These are phyloP conservation scores for Homalodisca vitripennis DNA, from an alignment of 1,140 invertebrate species.

Conservation along the genomic window DNA sequence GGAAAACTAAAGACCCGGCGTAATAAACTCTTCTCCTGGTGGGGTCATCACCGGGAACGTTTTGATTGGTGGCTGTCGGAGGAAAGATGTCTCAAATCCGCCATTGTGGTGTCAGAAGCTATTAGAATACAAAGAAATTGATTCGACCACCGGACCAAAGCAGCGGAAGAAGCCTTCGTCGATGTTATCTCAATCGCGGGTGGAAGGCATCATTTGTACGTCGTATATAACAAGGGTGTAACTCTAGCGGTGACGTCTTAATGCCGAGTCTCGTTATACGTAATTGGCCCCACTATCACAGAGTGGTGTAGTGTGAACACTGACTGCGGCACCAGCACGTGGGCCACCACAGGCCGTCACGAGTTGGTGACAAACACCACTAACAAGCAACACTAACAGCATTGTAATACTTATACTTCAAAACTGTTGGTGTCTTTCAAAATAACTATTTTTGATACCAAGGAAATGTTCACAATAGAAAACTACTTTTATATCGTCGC, in stretches of 20 bases:
- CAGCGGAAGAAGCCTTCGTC: background rate
- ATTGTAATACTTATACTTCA: no score
- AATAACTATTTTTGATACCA: no score
- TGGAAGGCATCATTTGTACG: background rate
- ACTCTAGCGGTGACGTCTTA: background rate
- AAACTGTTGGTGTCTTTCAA: no score
- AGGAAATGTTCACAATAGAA: no score
- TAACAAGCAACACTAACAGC: no score
- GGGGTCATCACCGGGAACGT: background rate
- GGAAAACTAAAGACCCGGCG: background rate
- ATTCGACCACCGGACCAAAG: background rate
- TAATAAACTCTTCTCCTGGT: slow-evolving; percentile 10
- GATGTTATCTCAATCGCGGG: slow-evolving; percentile 8
- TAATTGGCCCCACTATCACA: no score
- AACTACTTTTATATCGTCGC: no score
- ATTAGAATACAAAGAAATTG: slow-evolving; percentile 26
- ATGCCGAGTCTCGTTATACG: no score
- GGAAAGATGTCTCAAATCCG: background rate
- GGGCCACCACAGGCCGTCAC: no score
- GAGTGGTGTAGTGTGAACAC: no score
- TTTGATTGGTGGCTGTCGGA: slow-evolving; percentile 12
- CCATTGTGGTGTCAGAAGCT: slow-evolving; percentile 16
- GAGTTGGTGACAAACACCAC: no score
- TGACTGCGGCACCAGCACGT: no score
- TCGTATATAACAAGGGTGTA: background rate